Evolutionary conservation across 2,113 vertebrate genomes (phyloP).

Genomic region (Thinocorus orbignyianus): DNA sequence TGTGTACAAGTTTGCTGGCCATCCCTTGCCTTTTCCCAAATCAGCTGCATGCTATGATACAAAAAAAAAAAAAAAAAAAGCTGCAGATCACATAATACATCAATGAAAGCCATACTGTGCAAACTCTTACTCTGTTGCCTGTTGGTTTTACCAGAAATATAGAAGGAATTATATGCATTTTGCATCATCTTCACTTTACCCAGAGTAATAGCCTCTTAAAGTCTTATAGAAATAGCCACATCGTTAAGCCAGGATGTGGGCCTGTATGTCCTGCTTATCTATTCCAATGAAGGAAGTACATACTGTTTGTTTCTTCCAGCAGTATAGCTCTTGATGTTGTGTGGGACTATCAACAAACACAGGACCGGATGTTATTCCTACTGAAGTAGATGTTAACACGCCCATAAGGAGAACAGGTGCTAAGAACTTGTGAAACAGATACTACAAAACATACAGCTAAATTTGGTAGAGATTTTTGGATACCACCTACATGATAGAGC

Average conservation of each 20-base stretch:
- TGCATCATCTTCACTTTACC: neutral
- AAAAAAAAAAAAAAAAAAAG: neutral
- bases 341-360: neutral
- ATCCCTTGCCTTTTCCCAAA: neutral
- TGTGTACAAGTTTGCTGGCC: neutral
- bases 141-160: neutral
- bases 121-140: neutral
- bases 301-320: neutral
- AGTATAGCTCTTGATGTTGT: neutral
- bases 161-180: neutral
- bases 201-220: neutral
- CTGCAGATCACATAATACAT: neutral
- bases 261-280: neutral
- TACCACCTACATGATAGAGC: constrained; percentile 40
- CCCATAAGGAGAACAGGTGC: neutral
- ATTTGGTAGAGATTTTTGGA: constrained; percentile 37
- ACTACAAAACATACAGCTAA: constrained; percentile 5
- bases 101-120: neutral
- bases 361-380: neutral
- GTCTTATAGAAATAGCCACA: neutral
- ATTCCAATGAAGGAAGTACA: neutral
- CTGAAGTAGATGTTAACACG: neutral
- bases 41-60: neutral
- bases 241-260: neutral
- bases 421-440: constrained; percentile 43